Conservation (phyloP, 2,113 vertebrate species). For the Pachycephala philippinensis region DNA sequence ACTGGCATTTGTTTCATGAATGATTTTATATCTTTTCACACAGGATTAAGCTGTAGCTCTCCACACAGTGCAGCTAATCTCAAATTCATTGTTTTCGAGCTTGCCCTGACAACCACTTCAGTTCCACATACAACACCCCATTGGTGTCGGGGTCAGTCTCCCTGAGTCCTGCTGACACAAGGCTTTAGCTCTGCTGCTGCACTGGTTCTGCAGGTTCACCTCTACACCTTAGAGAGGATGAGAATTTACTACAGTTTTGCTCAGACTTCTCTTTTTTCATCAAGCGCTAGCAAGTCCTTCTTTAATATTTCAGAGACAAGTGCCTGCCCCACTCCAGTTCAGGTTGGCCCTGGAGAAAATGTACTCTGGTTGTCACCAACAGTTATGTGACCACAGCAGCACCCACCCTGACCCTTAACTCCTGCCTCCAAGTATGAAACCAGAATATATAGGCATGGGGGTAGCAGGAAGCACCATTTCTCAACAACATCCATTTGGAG, state of each 20-base stretch:
- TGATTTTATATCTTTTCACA: not conserved
- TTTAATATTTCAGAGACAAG: not conserved
- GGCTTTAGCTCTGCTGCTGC: not conserved
- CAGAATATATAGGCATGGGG: not conserved
- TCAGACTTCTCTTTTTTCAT: not conserved
- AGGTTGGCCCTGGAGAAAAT: not conserved
- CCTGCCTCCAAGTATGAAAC: not conserved
- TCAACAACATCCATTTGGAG: not conserved
- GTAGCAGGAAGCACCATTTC: not conserved
- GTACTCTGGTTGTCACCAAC: not conserved
- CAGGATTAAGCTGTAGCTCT: not conserved
- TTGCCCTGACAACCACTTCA: not conserved
- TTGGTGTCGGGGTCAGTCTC: not conserved
- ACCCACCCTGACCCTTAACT: not conserved
- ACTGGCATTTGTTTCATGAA: not conserved
- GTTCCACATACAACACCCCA: not conserved
- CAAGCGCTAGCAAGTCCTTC: not conserved
- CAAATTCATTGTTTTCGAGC: not conserved
- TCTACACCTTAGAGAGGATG: not conserved
- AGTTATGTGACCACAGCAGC: not conserved
- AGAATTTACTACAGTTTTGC: not conserved
- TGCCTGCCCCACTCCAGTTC: accelerated
- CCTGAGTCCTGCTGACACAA: not conserved
- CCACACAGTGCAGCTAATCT: not conserved
- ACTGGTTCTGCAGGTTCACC: not conserved